A percentile compares a stretch with the other conserved stretches of the same genome.
These are phyloP conservation scores for Macrosoma leucophasiata DNA, from an alignment of 2,888 invertebrate genomes.

Conservation along the genomic window DNA sequence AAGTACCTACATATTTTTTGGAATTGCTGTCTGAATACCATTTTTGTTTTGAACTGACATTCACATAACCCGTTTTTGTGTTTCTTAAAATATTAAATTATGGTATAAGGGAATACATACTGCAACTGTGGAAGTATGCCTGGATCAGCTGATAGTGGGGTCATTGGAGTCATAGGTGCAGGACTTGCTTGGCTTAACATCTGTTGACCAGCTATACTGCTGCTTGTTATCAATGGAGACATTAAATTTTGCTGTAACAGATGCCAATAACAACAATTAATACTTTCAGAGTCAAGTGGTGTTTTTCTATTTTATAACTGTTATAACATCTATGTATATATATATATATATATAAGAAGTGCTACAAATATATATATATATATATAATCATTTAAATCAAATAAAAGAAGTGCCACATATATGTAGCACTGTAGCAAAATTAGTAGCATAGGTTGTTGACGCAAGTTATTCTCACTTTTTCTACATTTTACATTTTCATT, in stretches of 20 bases:
- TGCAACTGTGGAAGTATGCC: conserved; percentile 95
- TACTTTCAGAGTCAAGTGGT: too few species aligned
- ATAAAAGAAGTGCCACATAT: too few species aligned
- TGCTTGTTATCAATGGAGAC: conserved; percentile 85
- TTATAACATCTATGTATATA: conserved; percentile 1
- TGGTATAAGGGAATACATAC: conserved; percentile 70
- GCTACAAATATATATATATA: neutral
- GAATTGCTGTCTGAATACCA: too few species aligned
- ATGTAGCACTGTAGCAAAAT: too few species aligned
- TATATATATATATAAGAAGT: neutral
- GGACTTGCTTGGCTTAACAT: conserved; percentile 81
- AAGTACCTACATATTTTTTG: too few species aligned
- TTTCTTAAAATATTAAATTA: neutral
- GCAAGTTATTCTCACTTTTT: too few species aligned
- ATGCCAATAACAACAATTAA: conserved; percentile 7
- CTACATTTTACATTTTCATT: too few species aligned
- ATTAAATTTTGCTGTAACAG: conserved; percentile 85
- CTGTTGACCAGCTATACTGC: conserved; percentile 75
- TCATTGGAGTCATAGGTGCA: conserved; percentile 92
- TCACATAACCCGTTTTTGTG: too few species aligned
- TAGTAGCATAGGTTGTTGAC: too few species aligned
- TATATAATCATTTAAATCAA: too few species aligned
- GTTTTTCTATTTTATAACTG: neutral
- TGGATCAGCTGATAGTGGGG: conserved; percentile 94
- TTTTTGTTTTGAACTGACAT: too few species aligned